These are phyloP conservation scores for Drosophila mimetica DNA, from an alignment of 2,888 invertebrate genomes.

Conservation along the genomic window DNA sequence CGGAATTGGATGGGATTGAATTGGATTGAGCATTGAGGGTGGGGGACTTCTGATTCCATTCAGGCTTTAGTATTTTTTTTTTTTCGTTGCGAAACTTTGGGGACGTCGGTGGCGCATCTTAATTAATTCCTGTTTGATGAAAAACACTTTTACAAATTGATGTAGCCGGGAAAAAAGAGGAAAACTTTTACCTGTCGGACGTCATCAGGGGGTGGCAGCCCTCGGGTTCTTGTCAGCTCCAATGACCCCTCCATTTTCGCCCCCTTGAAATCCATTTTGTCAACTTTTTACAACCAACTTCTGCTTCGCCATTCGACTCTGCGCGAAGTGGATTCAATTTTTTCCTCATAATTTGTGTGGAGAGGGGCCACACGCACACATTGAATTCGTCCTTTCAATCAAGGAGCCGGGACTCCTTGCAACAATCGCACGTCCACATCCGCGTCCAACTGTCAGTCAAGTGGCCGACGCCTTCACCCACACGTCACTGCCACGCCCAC, in stretches of 20 bases:
- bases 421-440: constrained; percentile 58
- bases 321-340: constrained; percentile 53
- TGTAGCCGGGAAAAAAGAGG: constrained; percentile 58
- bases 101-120: constrained; percentile 65
- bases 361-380: constrained; percentile 52
- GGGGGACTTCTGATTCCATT: constrained; percentile 17
- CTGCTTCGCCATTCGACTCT: constrained; percentile 25
- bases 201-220: constrained; percentile 20
- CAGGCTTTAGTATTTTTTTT: constrained; percentile 31
- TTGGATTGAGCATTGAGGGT: neutral
- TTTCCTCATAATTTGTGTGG: constrained; percentile 67
- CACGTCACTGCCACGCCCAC: constrained; percentile 56
- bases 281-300: constrained; percentile 66
- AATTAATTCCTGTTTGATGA: constrained; percentile 84
- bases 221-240: constrained; percentile 47
- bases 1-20: constrained; percentile 13
- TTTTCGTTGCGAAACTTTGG: constrained; percentile 30
- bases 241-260: constrained; percentile 49
- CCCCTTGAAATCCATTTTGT: constrained; percentile 66
- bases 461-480: constrained; percentile 54
- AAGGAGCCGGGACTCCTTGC: constrained; percentile 49
- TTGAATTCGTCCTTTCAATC: constrained; percentile 81
- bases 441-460: constrained; percentile 76
- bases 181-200: constrained; percentile 74
- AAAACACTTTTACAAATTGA: constrained; percentile 81